These are phyloP conservation scores for Smutsia gigantea DNA, from an alignment of 2,797 vertebrate species.

Conservation along the genomic window DNA sequence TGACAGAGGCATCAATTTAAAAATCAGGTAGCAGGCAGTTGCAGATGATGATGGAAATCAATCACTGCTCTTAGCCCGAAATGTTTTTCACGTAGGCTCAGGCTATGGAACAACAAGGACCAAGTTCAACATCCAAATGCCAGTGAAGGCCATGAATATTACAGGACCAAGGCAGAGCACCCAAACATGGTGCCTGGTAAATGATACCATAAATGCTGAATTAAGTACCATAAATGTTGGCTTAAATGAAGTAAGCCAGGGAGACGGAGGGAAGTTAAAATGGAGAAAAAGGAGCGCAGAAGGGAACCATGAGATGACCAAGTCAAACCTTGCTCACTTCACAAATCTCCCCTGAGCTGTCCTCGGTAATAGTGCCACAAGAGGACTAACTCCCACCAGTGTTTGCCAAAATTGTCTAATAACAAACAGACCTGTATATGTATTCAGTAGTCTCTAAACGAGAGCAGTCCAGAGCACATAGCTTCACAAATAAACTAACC, in stretches of 20 bases:
- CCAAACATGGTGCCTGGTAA: conserved; percentile 17
- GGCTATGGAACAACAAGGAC: not conserved
- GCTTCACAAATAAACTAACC: conserved; percentile 41
- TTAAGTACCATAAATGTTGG: not conserved
- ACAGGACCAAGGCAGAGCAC: not conserved
- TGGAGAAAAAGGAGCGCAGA: not conserved
- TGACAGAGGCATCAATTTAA: conserved; percentile 29
- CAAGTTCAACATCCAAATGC: conserved; percentile 25
- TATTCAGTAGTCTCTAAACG: not conserved
- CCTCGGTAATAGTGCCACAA: not conserved
- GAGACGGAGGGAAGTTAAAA: not conserved
- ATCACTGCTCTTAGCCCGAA: not conserved
- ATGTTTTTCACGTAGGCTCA: conserved; percentile 27
- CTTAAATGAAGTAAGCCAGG: not conserved
- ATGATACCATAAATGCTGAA: conserved; percentile 7
- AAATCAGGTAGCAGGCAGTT: not conserved
- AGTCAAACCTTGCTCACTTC: conserved; percentile 14
- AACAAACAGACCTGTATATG: not conserved
- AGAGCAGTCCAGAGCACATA: not conserved
- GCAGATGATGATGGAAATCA: not conserved
- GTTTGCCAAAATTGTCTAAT: conserved; percentile 2
- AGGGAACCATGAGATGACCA: not conserved
- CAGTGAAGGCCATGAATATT: conserved; percentile 9
- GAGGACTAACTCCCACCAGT: not conserved
- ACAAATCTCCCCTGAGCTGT: not conserved